Evolutionary conservation across 2,797 vertebrate genomes (phyloP).

Genomic region (Acanthiza pusilla): DNA sequence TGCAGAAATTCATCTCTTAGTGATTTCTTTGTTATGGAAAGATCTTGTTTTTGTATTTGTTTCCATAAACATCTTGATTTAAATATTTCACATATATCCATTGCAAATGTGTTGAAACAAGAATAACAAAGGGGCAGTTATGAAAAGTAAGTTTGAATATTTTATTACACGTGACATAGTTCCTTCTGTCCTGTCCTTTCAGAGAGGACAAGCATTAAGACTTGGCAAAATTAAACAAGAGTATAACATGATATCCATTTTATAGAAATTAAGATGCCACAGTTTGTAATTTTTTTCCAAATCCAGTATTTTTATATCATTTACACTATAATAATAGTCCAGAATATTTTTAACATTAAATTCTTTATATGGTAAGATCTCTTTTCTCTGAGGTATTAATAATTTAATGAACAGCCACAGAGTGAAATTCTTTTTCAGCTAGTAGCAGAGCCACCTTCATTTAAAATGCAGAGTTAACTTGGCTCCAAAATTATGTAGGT

Average conservation of each 20-base stretch:
- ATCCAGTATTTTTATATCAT: not conserved
- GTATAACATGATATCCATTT: not conserved
- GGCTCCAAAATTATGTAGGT: not conserved
- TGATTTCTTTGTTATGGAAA: slow-evolving; percentile 2
- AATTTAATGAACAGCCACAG: not conserved
- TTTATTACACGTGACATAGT: not conserved
- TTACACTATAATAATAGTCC: not conserved
- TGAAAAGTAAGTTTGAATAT: not conserved
- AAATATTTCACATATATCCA: not conserved
- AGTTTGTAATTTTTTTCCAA: not conserved
- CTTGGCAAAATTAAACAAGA: not conserved
- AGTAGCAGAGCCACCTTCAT: not conserved
- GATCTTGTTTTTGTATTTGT: not conserved
- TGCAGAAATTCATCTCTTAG: not conserved
- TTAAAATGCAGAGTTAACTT: not conserved
- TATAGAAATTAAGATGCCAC: not conserved
- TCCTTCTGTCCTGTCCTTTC: not conserved
- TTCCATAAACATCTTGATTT: not conserved
- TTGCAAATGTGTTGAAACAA: not conserved
- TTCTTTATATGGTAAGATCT: not conserved
- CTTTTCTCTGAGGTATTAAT: not conserved
- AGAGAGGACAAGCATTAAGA: not conserved
- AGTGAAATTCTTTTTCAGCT: not conserved
- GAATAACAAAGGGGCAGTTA: not conserved
- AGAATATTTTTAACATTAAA: not conserved